A percentile compares a stretch with the other conserved stretches of the same genome.
Evolutionary conservation across 2,797 vertebrate species (phyloP).

Genomic region (Esox masquinongy): DNA sequence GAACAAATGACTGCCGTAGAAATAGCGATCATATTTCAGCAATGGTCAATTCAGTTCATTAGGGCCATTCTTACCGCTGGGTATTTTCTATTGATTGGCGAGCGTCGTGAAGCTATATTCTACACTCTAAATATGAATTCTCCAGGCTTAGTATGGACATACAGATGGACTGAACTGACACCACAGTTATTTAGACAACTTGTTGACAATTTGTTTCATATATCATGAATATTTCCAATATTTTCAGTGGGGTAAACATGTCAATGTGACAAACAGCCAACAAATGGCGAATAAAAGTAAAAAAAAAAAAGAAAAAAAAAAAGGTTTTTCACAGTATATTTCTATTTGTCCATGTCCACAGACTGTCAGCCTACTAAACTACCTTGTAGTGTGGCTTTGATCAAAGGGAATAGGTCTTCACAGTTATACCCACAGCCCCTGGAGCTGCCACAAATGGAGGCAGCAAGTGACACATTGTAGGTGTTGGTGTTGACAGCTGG

Average conservation of each 20-base stretch:
- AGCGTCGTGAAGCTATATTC: not conserved
- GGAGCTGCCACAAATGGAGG: constrained; percentile 24
- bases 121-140: not conserved
- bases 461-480: constrained; percentile 5
- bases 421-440: constrained; percentile 35
- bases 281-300: not conserved
- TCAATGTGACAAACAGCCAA: not conserved
- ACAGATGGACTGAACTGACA: not conserved
- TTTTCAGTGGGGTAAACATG: constrained; percentile 1
- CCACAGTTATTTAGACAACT: not conserved
- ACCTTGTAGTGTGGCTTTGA: constrained; percentile 71
- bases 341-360: not conserved
- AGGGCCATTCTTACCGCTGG: constrained; percentile 67
- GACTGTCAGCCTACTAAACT: constrained; percentile 32
- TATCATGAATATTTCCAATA: not conserved
- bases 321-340: not conserved
- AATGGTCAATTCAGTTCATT: constrained; percentile 75
- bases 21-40: constrained; percentile 79
- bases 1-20: constrained; percentile 76
- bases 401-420: constrained; percentile 63
- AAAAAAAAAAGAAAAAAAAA: not conserved
- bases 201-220: not conserved
- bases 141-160: not conserved
- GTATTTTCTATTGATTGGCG: constrained; percentile 63
- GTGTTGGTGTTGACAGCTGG: constrained; percentile 54